Evolutionary conservation across 2,113 vertebrate genomes (phyloP).

Genomic region (Epinephelus fuscoguttatus): DNA sequence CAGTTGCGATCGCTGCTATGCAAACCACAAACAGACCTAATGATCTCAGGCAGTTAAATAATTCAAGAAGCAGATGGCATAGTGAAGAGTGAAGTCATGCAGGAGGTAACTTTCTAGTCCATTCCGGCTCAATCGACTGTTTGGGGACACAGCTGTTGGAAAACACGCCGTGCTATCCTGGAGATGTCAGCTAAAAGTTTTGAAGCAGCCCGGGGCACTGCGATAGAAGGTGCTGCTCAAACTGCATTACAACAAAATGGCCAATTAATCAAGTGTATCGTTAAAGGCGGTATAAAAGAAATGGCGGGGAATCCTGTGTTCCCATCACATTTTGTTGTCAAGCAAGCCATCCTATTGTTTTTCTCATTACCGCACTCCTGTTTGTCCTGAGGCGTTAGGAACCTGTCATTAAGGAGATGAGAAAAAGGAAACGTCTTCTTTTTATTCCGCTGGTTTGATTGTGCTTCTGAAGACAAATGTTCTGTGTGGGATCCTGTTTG

Average conservation of each 20-base stretch:
- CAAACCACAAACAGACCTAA: constrained; percentile 61
- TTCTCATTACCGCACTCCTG: constrained; percentile 71
- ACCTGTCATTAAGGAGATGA: constrained; percentile 70
- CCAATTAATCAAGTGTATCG: constrained; percentile 74
- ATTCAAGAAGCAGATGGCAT: constrained; percentile 72
- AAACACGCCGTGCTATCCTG: not conserved
- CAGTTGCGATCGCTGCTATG: constrained; percentile 41
- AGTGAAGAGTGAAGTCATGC: constrained; percentile 48
- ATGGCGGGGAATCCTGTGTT: constrained; percentile 59
- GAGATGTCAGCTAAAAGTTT: constrained; percentile 52
- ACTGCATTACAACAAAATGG: constrained; percentile 54
- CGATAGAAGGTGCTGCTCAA: constrained; percentile 30
- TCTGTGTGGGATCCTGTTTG: constrained; percentile 46
- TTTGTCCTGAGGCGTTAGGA: constrained; percentile 70
- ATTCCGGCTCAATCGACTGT: constrained; percentile 41
- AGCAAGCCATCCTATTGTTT: constrained; percentile 73
- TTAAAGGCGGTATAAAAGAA: constrained; percentile 72
- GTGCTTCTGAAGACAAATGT: constrained; percentile 37
- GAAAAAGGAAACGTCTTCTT: constrained; percentile 70
- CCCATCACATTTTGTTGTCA: constrained; percentile 58
- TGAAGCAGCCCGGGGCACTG: constrained; percentile 15
- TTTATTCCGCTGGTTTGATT: constrained; percentile 58
- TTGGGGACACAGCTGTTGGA: constrained; percentile 38
- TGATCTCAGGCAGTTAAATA: constrained; percentile 65
- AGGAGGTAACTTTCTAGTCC: constrained; percentile 30